A percentile compares a stretch with the other conserved stretches of the same genome.
Evolutionary conservation across 2,888 invertebrate species (phyloP).

Genomic region (Dioctria rufipes): DNA sequence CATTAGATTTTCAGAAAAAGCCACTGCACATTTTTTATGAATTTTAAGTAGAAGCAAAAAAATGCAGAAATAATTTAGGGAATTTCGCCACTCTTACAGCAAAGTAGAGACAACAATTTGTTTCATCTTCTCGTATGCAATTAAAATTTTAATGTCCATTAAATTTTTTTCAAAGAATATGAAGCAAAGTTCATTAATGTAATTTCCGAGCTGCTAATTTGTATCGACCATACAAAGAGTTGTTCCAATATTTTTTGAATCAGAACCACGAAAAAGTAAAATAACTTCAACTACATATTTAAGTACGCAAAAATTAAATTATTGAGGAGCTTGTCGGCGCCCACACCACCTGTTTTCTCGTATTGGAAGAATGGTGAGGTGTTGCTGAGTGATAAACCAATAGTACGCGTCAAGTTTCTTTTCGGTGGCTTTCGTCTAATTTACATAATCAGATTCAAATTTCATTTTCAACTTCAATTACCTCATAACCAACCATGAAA

Average conservation of each 20-base stretch:
- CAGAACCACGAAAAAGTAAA: not conserved
- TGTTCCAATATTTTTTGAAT: too few species aligned
- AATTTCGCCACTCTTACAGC: too few species aligned
- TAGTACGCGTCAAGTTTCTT: not conserved
- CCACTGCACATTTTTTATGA: too few species aligned
- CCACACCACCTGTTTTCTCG: too few species aligned
- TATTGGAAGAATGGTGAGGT: not conserved
- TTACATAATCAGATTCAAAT: conserved; percentile 54
- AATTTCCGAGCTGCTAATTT: conserved; percentile 33
- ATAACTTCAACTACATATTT: conserved; percentile 12
- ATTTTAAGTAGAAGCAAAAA: too few species aligned
- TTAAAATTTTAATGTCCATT: conserved; percentile 30
- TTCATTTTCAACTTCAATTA: conserved; percentile 55
- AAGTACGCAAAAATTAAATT: conserved; percentile 35
- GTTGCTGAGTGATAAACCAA: not conserved
- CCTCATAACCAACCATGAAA: conserved; percentile 55
- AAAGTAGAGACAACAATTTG: too few species aligned
- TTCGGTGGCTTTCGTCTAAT: conserved; percentile 20
- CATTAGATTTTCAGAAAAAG: too few species aligned
- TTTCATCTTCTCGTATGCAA: not conserved
- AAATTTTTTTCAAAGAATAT: not conserved
- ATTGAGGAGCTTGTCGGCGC: not conserved
- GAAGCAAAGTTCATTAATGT: conserved; percentile 19
- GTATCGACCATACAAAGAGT: not conserved
- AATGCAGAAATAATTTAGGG: too few species aligned